A percentile compares a stretch with the other conserved stretches of the same genome.
Evolutionary conservation across 2,888 invertebrate species (phyloP).

Genomic region (Sesamia inferens): DNA sequence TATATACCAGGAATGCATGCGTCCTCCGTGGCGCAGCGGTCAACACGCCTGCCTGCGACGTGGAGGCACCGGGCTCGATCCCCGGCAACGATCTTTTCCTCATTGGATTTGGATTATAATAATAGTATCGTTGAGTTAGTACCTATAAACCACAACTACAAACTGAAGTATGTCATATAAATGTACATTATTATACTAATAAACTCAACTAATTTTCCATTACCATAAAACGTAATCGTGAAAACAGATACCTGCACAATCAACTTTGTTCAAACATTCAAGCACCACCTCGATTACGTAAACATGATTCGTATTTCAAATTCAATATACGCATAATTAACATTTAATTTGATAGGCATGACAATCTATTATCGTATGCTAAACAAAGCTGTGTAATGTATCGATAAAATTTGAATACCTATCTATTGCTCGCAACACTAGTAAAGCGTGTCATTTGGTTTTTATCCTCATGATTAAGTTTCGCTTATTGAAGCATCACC

Average conservation of each 20-base stretch:
- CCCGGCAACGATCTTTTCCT: too few relatives aligned
- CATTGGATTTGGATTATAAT: too few relatives aligned
- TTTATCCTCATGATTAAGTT: conserved; percentile 76
- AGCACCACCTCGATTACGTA: conserved; percentile 42
- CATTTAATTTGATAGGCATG: conserved; percentile 51
- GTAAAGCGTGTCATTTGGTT: conserved; percentile 75
- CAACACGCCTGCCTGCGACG: too few relatives aligned
- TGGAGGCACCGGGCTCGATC: too few relatives aligned
- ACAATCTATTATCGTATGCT: conserved; percentile 42
- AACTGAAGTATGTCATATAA: neutral
- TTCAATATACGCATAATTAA: conserved; percentile 47
- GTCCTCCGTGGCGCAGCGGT: too few relatives aligned
- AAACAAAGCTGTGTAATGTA: conserved; percentile 47
- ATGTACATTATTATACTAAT: neutral
- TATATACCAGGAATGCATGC: conserved; percentile 5
- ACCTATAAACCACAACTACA: neutral
- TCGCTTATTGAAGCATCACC: conserved; percentile 75
- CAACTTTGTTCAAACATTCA: conserved; percentile 46
- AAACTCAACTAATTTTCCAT: conserved; percentile 20
- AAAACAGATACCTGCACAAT: conserved; percentile 32
- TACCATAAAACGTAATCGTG: conserved; percentile 24
- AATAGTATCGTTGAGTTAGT: too few relatives aligned
- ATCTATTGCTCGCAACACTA: conserved; percentile 68
- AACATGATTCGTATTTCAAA: conserved; percentile 55
- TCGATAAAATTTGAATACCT: conserved; percentile 67